Conservation (phyloP, 2,888 invertebrate species). For the Aspidapion aeneum region DNA sequence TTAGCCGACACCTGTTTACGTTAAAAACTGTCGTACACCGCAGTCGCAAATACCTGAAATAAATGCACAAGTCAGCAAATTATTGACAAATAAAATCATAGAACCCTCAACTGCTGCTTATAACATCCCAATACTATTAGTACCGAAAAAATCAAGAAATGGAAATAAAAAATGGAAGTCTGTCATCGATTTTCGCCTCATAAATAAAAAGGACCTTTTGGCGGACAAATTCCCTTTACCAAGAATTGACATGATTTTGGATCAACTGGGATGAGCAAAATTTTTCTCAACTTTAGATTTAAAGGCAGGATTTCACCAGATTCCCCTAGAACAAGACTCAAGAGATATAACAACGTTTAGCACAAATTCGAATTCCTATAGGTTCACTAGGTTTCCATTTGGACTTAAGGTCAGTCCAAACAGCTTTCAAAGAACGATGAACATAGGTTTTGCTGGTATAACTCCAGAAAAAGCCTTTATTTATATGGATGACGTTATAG, state of each 20-base stretch:
- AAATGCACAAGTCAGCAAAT: too few relatives aligned
- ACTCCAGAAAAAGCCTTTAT: too few relatives aligned
- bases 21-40: slow-evolving; percentile 28
- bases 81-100: slow-evolving; percentile 24
- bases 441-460: too few relatives aligned
- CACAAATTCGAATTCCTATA: too few relatives aligned
- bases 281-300: not conserved
- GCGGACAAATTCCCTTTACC: not conserved
- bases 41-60: slow-evolving; percentile 24
- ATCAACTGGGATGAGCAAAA: too few relatives aligned
- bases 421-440: too few relatives aligned
- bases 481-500: too few relatives aligned
- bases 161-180: not conserved
- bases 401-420: too few relatives aligned
- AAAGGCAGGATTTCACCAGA: not conserved
- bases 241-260: not conserved
- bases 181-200: not conserved
- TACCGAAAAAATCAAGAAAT: not conserved
- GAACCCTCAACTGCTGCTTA: not conserved
- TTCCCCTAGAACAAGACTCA: too few relatives aligned
- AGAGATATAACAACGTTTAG: too few relatives aligned
- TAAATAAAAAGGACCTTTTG: not conserved
- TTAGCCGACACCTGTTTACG: slow-evolving; percentile 22
- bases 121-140: not conserved
- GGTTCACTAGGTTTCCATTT: too few relatives aligned